phyloP scores from a whole-genome alignment of 2,888 invertebrate genomes.

The Papilio gigon region DNA sequence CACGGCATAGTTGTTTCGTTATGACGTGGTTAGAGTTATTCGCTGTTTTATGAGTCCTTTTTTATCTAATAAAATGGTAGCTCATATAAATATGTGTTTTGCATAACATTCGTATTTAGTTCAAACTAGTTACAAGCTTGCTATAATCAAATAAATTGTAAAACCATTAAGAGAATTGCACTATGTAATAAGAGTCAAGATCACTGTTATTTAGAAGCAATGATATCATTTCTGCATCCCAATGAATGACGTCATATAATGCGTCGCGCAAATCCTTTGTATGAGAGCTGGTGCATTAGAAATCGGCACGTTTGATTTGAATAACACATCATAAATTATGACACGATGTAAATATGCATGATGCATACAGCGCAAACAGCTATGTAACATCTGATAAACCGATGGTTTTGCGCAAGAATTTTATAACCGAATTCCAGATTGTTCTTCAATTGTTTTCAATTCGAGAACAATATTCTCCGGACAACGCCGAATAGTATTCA shows the following conservation, averaged over 20 bases:
- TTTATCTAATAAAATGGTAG: not conserved
- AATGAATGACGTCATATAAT: constrained; percentile 33
- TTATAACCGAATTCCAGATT: constrained; percentile 5
- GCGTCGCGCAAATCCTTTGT: constrained; percentile 41
- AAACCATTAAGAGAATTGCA: constrained; percentile 20
- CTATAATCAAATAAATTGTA: not conserved
- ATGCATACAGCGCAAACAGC: constrained; percentile 9
- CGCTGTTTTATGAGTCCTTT: not conserved
- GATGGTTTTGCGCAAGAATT: not conserved
- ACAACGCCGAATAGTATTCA: not conserved
- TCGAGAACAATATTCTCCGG: not conserved
- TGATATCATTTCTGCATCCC: constrained; percentile 49
- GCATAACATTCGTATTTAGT: not conserved
- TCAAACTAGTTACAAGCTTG: not conserved
- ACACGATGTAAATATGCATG: constrained; percentile 23
- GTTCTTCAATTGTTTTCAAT: constrained; percentile 4
- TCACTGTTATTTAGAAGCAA: constrained; percentile 49
- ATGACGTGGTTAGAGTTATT: not conserved
- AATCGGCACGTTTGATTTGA: constrained; percentile 29
- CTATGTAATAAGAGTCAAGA: constrained; percentile 37
- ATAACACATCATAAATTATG: constrained; percentile 38
- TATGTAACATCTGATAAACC: not conserved
- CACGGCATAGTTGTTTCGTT: not conserved
- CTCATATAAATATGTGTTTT: not conserved
- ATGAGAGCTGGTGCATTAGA: constrained; percentile 30